These are phyloP conservation scores for Amphipyra berbera DNA, from an alignment of 2,888 invertebrate genomes.

Conservation along the genomic window DNA sequence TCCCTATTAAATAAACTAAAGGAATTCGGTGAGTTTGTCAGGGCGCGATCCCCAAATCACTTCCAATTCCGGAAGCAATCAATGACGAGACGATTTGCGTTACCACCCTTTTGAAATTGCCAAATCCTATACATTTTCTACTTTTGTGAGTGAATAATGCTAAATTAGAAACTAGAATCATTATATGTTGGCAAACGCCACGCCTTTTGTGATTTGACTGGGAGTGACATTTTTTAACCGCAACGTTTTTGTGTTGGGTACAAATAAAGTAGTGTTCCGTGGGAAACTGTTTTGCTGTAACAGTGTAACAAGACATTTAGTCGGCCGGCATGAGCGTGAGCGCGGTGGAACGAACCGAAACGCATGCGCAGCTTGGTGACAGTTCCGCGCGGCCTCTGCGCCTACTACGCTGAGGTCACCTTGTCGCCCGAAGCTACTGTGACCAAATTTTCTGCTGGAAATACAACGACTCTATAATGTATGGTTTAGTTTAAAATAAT, in stretches of 20 bases:
- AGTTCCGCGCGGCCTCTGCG: constrained; percentile 74
- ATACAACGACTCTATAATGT: background rate
- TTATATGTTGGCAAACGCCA: constrained; percentile 46
- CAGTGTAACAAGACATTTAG: constrained; percentile 58
- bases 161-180: constrained; percentile 33
- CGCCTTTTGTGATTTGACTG: constrained; percentile 44
- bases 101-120: constrained; percentile 28
- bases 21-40: constrained; percentile 32
- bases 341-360: constrained; percentile 81
- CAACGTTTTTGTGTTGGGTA: constrained; percentile 45
- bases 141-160: constrained; percentile 12
- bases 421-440: constrained; percentile 62
- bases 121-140: constrained; percentile 5
- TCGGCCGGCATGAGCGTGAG: constrained; percentile 69
- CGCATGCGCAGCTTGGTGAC: constrained; percentile 81
- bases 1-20: constrained; percentile 30
- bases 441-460: constrained; percentile 58
- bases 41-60: constrained; percentile 73
- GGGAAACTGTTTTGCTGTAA: constrained; percentile 64
- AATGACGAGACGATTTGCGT: constrained; percentile 37
- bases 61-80: constrained; percentile 70
- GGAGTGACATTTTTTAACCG: constrained; percentile 45
- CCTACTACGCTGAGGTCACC: constrained; percentile 80
- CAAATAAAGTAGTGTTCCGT: constrained; percentile 59
- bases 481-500: background rate